Evolutionary conservation across 2,797 vertebrate species (phyloP).

Genomic region (Brachyrhaphis roseni): DNA sequence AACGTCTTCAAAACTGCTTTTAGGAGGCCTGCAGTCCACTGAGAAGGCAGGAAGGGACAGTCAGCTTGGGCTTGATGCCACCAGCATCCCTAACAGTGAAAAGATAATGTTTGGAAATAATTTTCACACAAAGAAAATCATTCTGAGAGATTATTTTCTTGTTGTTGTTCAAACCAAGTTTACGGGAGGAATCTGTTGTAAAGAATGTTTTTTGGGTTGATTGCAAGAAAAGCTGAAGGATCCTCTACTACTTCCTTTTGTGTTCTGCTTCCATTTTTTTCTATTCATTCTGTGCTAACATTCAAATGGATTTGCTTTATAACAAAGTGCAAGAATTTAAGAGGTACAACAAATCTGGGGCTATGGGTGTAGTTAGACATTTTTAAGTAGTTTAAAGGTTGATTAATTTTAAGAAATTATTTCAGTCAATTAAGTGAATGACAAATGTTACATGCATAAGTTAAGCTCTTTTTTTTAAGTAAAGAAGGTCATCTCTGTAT

Average conservation of each 20-base stretch:
- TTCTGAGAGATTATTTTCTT: background rate
- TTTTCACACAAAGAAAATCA: background rate
- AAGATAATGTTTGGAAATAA: background rate
- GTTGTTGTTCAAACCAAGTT: background rate
- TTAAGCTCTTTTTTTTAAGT: background rate
- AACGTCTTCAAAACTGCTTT: constrained; percentile 17
- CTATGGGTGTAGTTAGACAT: background rate
- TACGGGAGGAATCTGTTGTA: background rate
- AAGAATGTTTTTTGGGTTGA: background rate
- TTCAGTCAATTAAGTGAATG: background rate
- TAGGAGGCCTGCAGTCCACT: constrained; percentile 10
- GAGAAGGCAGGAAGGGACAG: background rate
- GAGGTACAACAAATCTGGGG: background rate
- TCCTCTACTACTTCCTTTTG: background rate
- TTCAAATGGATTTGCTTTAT: background rate
- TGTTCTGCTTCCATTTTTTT: background rate
- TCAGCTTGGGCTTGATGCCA: background rate
- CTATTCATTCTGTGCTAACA: background rate
- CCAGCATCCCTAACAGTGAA: background rate
- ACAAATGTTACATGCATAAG: background rate
- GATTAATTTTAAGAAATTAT: background rate
- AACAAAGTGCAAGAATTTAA: background rate
- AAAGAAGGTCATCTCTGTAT: background rate
- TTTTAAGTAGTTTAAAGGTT: background rate
- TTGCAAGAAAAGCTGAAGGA: background rate